Evolutionary conservation across 2,797 vertebrate species (phyloP), one percentile per base, ranked within the genome.

Genomic region (Columba guinea): DNA sequence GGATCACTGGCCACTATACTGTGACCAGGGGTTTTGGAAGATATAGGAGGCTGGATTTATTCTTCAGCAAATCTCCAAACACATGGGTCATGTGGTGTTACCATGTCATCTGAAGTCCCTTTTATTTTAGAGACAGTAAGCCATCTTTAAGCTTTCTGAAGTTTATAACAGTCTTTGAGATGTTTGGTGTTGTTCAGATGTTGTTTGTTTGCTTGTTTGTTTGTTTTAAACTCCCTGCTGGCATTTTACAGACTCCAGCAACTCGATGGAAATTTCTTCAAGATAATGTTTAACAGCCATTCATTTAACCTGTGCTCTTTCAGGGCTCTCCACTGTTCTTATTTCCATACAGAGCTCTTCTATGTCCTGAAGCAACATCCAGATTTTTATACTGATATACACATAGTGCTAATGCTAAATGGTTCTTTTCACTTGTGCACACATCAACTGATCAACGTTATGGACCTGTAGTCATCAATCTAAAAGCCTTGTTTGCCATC

Each of bases 401-500:
- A 77, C n/a, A 59, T 63, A 62, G 34, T 1, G 5, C 70, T 94
- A 81, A 80, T 51, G 39, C 67, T 94, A 87, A 95, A 64, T 49
- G 51, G 60, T 34, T 77, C 87, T 90, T 94, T 92, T 84, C 79
- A 52, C 64, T 89, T 73, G 55, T 67, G 68, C 63, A 56, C 90
- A 69, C 71, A 94, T 85, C 88, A 93, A 30, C 84, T 85, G 77
- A 85, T 89, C 92, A 96, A 75, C 58, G 2, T 39, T 58, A 78
- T 80, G 49, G 70, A 88, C n/a, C 35, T 59, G 48, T 44, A 87
- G 64, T 49, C 94, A 95, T 95, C 88, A 83, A 13, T 93, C 90
- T 94, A 77, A 92, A 92, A 95, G 48, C 35, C 84, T 86, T 63
- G 51, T 89, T 95, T 97, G 91, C 93, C 71, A 80, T 95, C 93